Conservation (phyloP, 2,113 vertebrate genomes). For the Zapornia atra region DNA sequence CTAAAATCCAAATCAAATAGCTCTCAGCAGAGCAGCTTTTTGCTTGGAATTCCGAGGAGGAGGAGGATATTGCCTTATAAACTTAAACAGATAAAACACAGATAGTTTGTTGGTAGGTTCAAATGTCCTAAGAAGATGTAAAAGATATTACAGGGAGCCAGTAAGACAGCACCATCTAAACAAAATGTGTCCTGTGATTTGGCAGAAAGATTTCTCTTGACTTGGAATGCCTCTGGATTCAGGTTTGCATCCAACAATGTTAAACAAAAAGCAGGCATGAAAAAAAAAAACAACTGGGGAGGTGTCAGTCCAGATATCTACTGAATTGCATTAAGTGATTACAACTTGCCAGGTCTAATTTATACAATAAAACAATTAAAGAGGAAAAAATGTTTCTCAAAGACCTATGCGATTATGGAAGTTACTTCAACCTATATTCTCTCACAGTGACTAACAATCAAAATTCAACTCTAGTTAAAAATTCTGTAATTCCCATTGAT, state of each 20-base stretch:
- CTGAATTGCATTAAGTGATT: neutral
- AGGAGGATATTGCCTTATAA: neutral
- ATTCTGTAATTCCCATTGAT: neutral
- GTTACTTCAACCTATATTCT: neutral
- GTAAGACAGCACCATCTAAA: neutral
- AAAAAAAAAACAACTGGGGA: too few species aligned
- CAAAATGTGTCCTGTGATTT: neutral
- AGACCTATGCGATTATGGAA: neutral
- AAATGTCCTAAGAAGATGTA: neutral
- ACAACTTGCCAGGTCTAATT: neutral
- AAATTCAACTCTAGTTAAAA: neutral
- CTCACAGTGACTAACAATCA: neutral
- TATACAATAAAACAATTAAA: neutral
- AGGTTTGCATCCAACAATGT: neutral
- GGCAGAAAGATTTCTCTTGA: neutral
- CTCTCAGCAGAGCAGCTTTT: neutral
- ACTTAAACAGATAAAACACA: neutral
- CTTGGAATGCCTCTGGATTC: too few species aligned
- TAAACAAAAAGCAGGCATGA: neutral
- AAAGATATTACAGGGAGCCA: neutral
- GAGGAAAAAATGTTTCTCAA: neutral
- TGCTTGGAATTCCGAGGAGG: neutral
- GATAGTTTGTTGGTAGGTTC: neutral
- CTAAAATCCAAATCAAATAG: neutral
- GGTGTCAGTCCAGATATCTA: neutral